Evolutionary conservation across 1,140 invertebrate species (phyloP), one percentile per base, ranked within the genome.

Genomic region (Riptortus pedestris): DNA sequence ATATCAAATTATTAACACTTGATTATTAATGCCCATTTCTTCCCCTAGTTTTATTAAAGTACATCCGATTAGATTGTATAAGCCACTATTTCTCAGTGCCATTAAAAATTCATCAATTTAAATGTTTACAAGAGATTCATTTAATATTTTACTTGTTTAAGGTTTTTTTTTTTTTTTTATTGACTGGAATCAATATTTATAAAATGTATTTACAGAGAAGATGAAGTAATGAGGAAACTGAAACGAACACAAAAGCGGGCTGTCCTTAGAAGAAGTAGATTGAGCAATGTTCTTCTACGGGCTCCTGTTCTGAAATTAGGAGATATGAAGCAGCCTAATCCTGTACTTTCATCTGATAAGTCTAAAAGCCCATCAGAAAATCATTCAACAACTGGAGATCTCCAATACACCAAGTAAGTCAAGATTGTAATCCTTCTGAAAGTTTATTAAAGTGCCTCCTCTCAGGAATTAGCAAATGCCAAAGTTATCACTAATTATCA

Each of bases 301-400:
- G 57, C 63, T 18, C 68, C 68, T 0, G 60, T 69, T 11, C 51
- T 68, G 9, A 61, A 64, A 27, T 43, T 68, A 12, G 48, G 38
- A 16, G 67, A 66, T 7, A 38, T 20, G 3, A 20, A 18, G 7
- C 27, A 18, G 24, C 33, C 14, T 29, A 58, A 29, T 16, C 24
- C 14, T 11, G n/a, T 43, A 11, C n/a, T 9, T 43, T 11, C 38
- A 11, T 43, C 38, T 51, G 48, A 20, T 5, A 31, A 16, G 7
- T 9, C n/a, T 11, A 24, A 22, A 11, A 11, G 43, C 51, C 33
- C n/a, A 4, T 63, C 45, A 51, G 20, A 1, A 28, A 26, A 12
- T n/a, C 29, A n/a, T 24, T 18, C 62, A 14, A 22, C 18, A n/a
- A 18, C 62, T 12, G 16, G 24, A 14, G 22, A 20, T 43, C 29